Evolutionary conservation across 2,888 invertebrate genomes (phyloP), one percentile per base, ranked within the genome.

Genomic region (Diloba caeruleocephala): DNA sequence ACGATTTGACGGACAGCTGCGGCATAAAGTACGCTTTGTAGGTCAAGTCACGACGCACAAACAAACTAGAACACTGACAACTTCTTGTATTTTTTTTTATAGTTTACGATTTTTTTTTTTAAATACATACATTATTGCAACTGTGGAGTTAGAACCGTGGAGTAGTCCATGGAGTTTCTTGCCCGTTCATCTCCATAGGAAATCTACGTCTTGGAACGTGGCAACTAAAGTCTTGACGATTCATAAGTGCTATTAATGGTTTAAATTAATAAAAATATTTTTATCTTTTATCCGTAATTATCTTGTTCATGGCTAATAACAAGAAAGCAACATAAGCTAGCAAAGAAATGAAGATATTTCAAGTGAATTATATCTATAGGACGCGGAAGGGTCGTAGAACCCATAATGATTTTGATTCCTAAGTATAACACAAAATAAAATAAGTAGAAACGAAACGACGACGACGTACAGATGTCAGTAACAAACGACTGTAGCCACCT

Each of bases 401-500:
- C 0, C 7, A 15, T 12, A 1, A 9, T 21, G 2, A 13, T 25
- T 10, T 6, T 1, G 6, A 7, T 13, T 14, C 9, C 19, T 48
- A 63, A 63, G 42, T 37, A 52, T 36, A 0, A 12, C 14, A 19
- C 36, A 53, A 53, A 42, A 45, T 48, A 70, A 53, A 45, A 55
- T 66, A 56, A 50, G 54, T 62, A 55, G 62, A 63, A 58, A 55
- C 43, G 58, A 41, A 60, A 66, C 63, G 41, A 65, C 21, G 19
- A n/a, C 19, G 21, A 5, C 51, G 62, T 59, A 56, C 60, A 57
- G 57, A 64, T 61, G 67, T 66, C 59, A 62, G 70, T 76, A 73
- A 78, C 78, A 79, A 81, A 81, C 72, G 71, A 74, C 75, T 79
- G 77, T 73, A 71, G 75, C 77, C 76, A 77, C 80, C 76, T 82